Conservation (phyloP, 1,140 invertebrate species). For the Eulimnadia texana region DNA sequence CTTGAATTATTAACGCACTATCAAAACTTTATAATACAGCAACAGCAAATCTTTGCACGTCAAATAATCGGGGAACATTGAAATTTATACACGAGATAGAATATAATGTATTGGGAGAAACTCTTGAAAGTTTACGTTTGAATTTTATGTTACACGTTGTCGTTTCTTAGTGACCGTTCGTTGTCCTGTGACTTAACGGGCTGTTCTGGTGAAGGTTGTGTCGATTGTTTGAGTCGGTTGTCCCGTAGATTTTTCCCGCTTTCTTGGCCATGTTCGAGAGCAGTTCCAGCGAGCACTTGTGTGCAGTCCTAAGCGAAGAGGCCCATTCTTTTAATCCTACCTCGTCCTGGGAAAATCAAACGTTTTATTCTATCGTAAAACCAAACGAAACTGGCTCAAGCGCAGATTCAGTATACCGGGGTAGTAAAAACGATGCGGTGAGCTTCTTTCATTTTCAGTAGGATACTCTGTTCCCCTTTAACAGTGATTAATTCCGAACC, state of each 20-base stretch:
- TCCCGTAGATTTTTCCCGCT: conserved; percentile 91
- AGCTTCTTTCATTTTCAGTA: conserved; percentile 70
- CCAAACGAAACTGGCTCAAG: conserved; percentile 13
- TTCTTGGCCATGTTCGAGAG: conserved; percentile 88
- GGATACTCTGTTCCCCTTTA: conserved; percentile 87
- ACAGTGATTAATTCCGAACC: conserved; percentile 66
- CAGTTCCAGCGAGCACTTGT: conserved; percentile 82
- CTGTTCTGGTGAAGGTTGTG: conserved; percentile 18
- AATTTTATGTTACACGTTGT: background rate
- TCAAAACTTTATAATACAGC: too few species aligned
- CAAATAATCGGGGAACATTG: too few species aligned
- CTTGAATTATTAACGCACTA: too few species aligned
- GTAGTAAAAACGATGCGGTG: conserved; percentile 80
- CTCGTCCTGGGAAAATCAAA: too few species aligned
- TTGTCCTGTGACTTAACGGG: conserved; percentile 13
- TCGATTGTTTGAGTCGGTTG: conserved; percentile 30
- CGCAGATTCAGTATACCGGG: conserved; percentile 48
- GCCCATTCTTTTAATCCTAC: conserved; percentile 93
- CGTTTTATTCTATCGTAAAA: conserved; percentile 6
- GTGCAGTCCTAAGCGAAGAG: conserved; percentile 68
- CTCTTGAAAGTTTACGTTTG: background rate
- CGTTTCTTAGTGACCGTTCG: conserved; percentile 19
- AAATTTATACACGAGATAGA: too few species aligned
- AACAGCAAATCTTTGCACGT: too few species aligned
- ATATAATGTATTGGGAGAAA: too few species aligned